Percentiles rank a stretch among this genome's conserved stretches.
Conservation (phyloP, 1,140 invertebrate genomes). For the Drosophila pectinifera region DNA sequence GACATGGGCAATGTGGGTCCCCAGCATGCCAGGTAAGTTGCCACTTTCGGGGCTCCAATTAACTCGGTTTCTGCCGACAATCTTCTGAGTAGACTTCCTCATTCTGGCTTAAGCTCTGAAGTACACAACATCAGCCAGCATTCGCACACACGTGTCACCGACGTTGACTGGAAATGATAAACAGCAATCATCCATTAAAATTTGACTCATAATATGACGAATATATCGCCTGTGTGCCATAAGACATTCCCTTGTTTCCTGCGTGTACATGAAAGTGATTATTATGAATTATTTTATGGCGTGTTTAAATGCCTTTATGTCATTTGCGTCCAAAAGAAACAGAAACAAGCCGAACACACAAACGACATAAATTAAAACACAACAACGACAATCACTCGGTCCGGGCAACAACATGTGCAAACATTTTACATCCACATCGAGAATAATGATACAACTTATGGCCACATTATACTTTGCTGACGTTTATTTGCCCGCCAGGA, state of each 20-base stretch:
- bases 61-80: not conserved
- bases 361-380: slow-evolving; percentile 72
- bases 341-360: slow-evolving; percentile 71
- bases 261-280: slow-evolving; percentile 64
- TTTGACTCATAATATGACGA: slow-evolving; percentile 57
- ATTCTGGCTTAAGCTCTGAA: slow-evolving; percentile 4
- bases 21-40: slow-evolving; percentile 93
- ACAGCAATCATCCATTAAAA: slow-evolving; percentile 71
- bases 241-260: slow-evolving; percentile 48
- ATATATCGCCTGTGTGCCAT: slow-evolving; percentile 10
- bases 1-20: slow-evolving; percentile 95
- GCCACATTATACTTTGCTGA: slow-evolving; percentile 67
- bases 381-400: slow-evolving; percentile 22
- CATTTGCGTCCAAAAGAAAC: slow-evolving; percentile 50
- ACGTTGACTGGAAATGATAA: slow-evolving; percentile 61
- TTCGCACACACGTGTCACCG: slow-evolving; percentile 40
- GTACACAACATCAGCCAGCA: not conserved
- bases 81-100: not conserved
- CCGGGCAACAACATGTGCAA: slow-evolving; percentile 21
- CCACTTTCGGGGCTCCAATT: not conserved
- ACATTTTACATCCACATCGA: slow-evolving; percentile 50
- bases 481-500: slow-evolving; percentile 54
- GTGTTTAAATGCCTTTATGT: slow-evolving; percentile 81
- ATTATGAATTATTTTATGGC: slow-evolving; percentile 81
- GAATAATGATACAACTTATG: slow-evolving; percentile 75